Evolutionary conservation across 2,797 vertebrate genomes (phyloP).

Genomic region (Pantherophis vulpinus): DNA sequence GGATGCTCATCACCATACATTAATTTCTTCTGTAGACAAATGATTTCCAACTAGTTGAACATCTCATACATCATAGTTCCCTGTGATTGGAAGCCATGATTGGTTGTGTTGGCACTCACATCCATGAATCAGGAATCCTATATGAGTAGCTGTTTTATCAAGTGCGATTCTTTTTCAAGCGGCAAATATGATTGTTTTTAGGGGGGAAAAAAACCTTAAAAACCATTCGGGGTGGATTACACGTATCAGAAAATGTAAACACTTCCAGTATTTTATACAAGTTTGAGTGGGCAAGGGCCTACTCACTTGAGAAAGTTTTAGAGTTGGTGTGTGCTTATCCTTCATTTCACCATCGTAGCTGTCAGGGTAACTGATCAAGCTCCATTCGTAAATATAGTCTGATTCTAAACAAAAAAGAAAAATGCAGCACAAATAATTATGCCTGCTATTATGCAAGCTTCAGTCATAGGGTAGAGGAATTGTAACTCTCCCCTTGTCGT

Average conservation of each 20-base stretch:
- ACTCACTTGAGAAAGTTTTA: constrained; percentile 74
- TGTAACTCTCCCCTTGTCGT: no score
- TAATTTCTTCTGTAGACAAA: neutral
- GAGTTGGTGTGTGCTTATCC: constrained; percentile 61
- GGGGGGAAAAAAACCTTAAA: neutral
- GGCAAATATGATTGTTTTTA: neutral
- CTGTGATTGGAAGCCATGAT: neutral
- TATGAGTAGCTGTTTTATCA: neutral
- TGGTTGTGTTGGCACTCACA: no score
- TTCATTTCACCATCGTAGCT: constrained; percentile 74
- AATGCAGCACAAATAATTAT: neutral
- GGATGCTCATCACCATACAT: neutral
- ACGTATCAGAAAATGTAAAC: neutral
- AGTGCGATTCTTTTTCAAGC: neutral
- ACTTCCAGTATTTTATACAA: neutral
- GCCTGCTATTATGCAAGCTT: neutral
- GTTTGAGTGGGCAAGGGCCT: neutral
- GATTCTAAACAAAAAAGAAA: constrained; percentile 65
- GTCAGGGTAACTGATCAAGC: constrained; percentile 70
- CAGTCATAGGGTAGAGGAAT: neutral
- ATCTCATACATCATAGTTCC: neutral
- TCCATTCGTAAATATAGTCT: constrained; percentile 77
- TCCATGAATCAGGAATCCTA: neutral
- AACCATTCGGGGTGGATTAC: neutral
- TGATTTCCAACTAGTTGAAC: neutral